Conservation (phyloP, 2,113 vertebrate genomes). For the Semnornis frantzii region DNA sequence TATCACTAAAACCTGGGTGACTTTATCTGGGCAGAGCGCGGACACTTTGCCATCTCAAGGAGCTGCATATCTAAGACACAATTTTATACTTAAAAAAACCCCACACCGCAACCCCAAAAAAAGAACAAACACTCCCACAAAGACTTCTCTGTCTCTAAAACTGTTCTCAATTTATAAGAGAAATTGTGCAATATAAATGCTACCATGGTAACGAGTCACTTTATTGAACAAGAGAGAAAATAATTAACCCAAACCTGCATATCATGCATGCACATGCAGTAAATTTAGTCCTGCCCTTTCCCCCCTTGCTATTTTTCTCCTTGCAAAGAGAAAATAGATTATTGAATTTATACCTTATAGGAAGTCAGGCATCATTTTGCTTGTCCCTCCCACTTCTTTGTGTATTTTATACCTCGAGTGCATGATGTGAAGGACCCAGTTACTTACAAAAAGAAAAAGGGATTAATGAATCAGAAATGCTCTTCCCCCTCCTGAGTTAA, state of each 20-base stretch:
- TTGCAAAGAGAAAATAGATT: constrained; percentile 17
- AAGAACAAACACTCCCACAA: neutral
- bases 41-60: neutral
- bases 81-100: neutral
- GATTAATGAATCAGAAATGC: constrained; percentile 70
- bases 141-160: constrained; percentile 27
- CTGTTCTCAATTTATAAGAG: constrained; percentile 45
- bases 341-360: constrained; percentile 48
- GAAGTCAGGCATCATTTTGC: constrained; percentile 31
- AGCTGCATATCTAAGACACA: neutral
- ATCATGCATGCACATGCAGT: constrained; percentile 42
- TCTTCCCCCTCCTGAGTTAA: constrained; percentile 67
- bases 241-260: constrained; percentile 59
- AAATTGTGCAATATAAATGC: constrained; percentile 52
- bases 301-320: neutral
- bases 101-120: neutral
- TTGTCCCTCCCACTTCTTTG: constrained; percentile 55
- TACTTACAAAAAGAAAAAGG: constrained; percentile 57
- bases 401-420: constrained; percentile 47
- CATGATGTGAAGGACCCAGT: constrained; percentile 49
- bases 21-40: neutral
- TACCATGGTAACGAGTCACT: constrained; percentile 67
- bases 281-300: constrained; percentile 45
- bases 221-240: constrained; percentile 65
- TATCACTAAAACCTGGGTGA: neutral